Evolutionary conservation across 2,888 invertebrate species (phyloP), one percentile per base, ranked within the genome.

Genomic region (Colletes collaris): DNA sequence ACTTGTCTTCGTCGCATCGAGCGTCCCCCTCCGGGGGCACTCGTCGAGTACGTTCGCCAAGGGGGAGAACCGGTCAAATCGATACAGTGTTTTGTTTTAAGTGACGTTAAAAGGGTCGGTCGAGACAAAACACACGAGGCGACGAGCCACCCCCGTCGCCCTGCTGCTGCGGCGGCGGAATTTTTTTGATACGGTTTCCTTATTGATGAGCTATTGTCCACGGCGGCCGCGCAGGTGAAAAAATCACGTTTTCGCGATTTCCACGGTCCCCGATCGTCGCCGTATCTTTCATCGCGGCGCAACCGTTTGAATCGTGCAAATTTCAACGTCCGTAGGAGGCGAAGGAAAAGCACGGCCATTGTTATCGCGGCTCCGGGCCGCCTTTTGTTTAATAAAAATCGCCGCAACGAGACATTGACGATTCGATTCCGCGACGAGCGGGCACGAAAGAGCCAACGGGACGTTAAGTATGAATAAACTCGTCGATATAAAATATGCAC

Each of bases 1-100:
- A 90, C 92, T 92, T 89, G 91, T 91, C 89, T 89, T 89, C 83
- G 83, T 69, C 81, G 87, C 81, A 83, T 76, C 82, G 73, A 87
- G 82, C 75, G 69, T 89, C 86, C 86, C 89, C 81, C 82, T 84
- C 6, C 60, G 11, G 10, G 86, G 89, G 86, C 81, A 77, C 79
- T 86, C 83, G 84, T 85, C 86, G 76, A 86, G 85, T 70, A 81
- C 76, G 82, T 77, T 77, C 75, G 53, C 72, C 69, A 75, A 82
- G 76, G 82, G 76, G 76, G 73, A 69, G 82, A 76, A 82, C 72
- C 86, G 82, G 83, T 88, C 86, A 85, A 89, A 90, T 90, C 88
- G 88, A 89, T 89, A 87, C 81, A 87, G 69, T 83, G 86, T 86
- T 86, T 88, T 88, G 88, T 86, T 87, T 90, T 85, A 84, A 87